Evolutionary conservation across 2,113 vertebrate genomes (phyloP).

Genomic region (Thermophis baileyi): DNA sequence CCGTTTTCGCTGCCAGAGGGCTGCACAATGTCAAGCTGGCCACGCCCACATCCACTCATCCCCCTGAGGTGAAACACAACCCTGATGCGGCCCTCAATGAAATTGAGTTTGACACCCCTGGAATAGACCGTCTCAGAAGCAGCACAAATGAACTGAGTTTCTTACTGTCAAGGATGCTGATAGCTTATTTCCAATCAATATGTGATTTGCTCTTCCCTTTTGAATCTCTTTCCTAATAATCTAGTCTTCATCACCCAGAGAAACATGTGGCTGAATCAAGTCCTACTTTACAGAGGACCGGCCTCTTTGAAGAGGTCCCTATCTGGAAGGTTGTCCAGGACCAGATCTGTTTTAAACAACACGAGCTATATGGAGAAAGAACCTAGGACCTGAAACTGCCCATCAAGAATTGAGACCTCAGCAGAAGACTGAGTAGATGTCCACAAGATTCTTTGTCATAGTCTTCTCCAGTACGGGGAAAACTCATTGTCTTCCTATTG

Average conservation of each 20-base stretch:
- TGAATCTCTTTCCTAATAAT: not conserved
- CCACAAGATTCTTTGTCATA: too few species aligned
- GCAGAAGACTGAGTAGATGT: not conserved
- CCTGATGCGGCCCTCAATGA: too few species aligned
- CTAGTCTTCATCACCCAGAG: not conserved
- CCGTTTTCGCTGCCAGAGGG: too few species aligned
- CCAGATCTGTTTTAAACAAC: not conserved
- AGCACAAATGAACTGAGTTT: not conserved
- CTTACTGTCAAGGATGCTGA: not conserved
- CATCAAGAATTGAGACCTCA: not conserved
- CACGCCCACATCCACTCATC: too few species aligned
- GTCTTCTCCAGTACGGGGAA: not conserved
- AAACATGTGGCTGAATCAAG: not conserved
- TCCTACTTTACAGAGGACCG: not conserved
- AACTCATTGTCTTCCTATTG: not conserved
- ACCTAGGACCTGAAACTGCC: not conserved
- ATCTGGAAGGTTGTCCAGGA: not conserved
- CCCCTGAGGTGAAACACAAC: too few species aligned
- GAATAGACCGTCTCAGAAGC: not conserved
- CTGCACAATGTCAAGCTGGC: too few species aligned
- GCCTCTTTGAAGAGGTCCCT: not conserved
- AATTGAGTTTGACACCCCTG: too few species aligned
- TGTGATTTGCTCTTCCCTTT: not conserved
- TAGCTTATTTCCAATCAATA: not conserved
- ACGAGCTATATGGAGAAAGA: not conserved